Conservation (phyloP, 2,888 invertebrate genomes). For the Pyrrhia umbra region DNA sequence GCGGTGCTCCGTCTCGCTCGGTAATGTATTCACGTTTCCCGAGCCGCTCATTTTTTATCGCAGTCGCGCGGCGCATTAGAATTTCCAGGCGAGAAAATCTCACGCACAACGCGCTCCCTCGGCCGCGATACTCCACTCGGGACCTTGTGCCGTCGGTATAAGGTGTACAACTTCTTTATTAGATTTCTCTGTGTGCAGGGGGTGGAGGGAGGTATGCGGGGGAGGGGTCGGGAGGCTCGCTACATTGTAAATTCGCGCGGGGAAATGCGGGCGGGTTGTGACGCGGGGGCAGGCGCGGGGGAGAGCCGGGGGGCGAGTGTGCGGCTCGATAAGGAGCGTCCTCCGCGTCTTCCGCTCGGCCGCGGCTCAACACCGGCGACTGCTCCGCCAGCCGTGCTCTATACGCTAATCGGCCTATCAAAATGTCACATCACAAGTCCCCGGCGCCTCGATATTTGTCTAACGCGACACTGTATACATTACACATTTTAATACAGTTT, state of each 20-base stretch:
- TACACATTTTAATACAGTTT: background rate
- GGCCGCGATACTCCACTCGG: slow-evolving; percentile 3
- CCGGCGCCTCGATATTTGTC: too few relatives aligned
- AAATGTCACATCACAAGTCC: background rate
- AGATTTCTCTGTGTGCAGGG: slow-evolving; percentile 39
- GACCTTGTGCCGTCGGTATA: slow-evolving; percentile 28
- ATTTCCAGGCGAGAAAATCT: slow-evolving; percentile 90
- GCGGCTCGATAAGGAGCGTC: slow-evolving; percentile 77
- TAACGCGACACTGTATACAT: too few relatives aligned
- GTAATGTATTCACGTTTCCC: slow-evolving; percentile 89
- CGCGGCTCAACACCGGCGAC: slow-evolving; percentile 42
- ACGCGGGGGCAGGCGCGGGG: slow-evolving; percentile 42
- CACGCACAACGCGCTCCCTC: slow-evolving; percentile 76
- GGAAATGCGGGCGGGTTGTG: slow-evolving; percentile 63
- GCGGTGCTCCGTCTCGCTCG: slow-evolving; percentile 79
- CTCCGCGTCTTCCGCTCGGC: slow-evolving; percentile 58
- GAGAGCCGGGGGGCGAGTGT: slow-evolving; percentile 62
- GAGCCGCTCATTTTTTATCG: slow-evolving; percentile 89
- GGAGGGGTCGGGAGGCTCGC: slow-evolving; percentile 70
- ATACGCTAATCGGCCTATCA: background rate
- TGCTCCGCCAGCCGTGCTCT: slow-evolving; percentile 8
- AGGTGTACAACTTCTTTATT: slow-evolving; percentile 25
- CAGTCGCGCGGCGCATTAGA: slow-evolving; percentile 89
- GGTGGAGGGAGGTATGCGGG: slow-evolving; percentile 61
- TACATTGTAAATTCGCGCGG: slow-evolving; percentile 86